Evolutionary conservation across 30 jellyfish, hydroid and myxozoan genomes (phyloP).

Genomic region (Aurelia aurita): DNA sequence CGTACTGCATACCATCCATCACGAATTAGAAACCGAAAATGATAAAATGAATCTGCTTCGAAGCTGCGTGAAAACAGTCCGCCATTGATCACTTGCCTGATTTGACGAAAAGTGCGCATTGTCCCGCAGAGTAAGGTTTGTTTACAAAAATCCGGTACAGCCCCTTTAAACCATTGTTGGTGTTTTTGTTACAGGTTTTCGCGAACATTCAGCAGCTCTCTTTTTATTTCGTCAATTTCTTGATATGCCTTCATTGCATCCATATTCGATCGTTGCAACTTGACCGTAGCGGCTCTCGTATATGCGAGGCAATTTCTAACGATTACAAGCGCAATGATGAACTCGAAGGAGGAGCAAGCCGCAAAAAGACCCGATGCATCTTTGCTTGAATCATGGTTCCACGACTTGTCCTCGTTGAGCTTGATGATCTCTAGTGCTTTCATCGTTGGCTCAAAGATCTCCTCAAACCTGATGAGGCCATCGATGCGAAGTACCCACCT

Average conservation of each 20-base stretch:
- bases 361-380: slow-evolving; percentile 32
- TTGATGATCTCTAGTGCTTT: background rate
- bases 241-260: slow-evolving; percentile 1
- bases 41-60: no score
- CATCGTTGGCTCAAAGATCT: slow-evolving; percentile 19
- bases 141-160: no score
- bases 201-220: background rate
- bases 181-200: background rate
- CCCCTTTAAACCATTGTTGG: slow-evolving; percentile 7
- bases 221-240: slow-evolving; percentile 13
- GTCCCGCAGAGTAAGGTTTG: no score
- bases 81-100: no score
- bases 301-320: slow-evolving; percentile 37
- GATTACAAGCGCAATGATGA: slow-evolving; percentile 26
- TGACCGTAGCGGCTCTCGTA: slow-evolving; percentile 7
- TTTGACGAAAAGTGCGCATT: no score
- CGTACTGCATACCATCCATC: no score
- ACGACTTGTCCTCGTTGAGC: background rate
- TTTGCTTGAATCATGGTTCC: slow-evolving; percentile 5
- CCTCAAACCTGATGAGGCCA: slow-evolving; percentile 3
- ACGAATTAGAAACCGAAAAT: no score
- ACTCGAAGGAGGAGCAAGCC: slow-evolving; percentile 5
- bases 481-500: slow-evolving; percentile 45
- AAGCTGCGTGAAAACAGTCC: no score
- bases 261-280: slow-evolving; percentile 5